These are phyloP conservation scores for Cichlasoma orientale DNA, from an alignment of 2,797 vertebrate species.

Conservation along the genomic window DNA sequence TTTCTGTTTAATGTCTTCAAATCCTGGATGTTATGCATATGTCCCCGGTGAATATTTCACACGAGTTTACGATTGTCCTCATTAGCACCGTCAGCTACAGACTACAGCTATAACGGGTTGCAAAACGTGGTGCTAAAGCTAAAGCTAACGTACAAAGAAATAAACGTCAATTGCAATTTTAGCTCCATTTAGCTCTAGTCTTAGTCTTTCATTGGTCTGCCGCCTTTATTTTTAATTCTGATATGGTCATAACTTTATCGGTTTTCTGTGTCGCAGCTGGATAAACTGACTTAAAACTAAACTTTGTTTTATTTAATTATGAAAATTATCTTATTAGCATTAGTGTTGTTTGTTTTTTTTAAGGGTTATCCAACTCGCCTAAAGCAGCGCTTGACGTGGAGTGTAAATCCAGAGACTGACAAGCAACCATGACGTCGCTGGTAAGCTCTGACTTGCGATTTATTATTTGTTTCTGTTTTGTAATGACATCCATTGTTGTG, in stretches of 20 bases:
- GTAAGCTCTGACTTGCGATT: slow-evolving; percentile 35
- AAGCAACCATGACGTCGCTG: slow-evolving; percentile 70
- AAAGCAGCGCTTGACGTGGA: neutral
- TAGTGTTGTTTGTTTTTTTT: neutral
- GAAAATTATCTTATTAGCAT: neutral
- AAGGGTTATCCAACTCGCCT: neutral
- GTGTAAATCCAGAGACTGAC: neutral
- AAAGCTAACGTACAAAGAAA: slow-evolving; percentile 19
- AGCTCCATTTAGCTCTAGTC: neutral
- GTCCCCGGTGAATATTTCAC: neutral
- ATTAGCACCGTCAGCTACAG: neutral
- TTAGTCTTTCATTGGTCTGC: neutral
- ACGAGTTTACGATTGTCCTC: neutral
- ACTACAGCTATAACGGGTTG: neutral
- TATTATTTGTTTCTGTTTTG: neutral
- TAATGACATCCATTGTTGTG: neutral
- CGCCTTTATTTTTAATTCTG: neutral
- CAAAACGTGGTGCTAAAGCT: neutral
- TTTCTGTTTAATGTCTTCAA: neutral
- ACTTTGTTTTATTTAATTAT: neutral
- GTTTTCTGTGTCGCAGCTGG: neutral
- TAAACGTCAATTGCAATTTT: neutral
- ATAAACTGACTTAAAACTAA: neutral
- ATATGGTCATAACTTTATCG: neutral
- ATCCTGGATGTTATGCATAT: fast-evolving